Percentiles rank a stretch among this genome's conserved stretches.
Evolutionary conservation across 1,140 invertebrate genomes (phyloP).

Genomic region (Leptoteleia sp.): DNA sequence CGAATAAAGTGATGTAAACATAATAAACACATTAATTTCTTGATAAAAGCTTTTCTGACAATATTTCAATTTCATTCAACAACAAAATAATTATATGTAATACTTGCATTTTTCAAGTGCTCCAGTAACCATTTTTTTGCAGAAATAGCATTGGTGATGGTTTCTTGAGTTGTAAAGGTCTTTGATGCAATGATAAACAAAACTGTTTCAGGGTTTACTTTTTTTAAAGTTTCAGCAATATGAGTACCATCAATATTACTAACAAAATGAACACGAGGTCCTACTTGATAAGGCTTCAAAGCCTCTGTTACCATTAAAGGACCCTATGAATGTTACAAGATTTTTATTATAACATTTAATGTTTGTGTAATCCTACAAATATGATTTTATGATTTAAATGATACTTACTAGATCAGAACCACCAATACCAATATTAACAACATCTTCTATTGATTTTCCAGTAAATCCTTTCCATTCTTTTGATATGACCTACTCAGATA

Average conservation of each 20-base stretch:
- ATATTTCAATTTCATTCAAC: no score
- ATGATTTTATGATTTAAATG: no score
- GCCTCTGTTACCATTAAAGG: conserved; percentile 99
- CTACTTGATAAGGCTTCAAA: conserved; percentile 93
- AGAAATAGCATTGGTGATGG: conserved; percentile 98
- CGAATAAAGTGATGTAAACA: no score
- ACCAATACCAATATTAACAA: conserved; percentile 99
- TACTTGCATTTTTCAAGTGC: conserved; percentile 92
- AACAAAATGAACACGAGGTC: conserved; percentile 97
- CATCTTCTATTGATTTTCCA: conserved; percentile 97
- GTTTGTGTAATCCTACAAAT: no score
- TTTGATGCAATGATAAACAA: conserved; percentile 99
- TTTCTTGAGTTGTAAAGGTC: conserved; percentile 99
- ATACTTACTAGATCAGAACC: conserved; percentile 94
- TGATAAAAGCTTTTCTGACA: no score
- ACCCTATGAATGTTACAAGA: conserved; percentile 83
- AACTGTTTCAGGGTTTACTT: conserved; percentile 94
- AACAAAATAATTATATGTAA: no score
- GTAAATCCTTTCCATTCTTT: conserved; percentile 94
- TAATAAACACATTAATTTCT: no score
- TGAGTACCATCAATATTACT: conserved; percentile 99
- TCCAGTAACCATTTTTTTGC: conserved; percentile 97
- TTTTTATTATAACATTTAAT: no score
- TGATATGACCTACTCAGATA: conserved; percentile 82
- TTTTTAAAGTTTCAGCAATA: conserved; percentile 95